Percentiles rank a stretch among this genome's conserved stretches.
Conservation (phyloP, 2,888 invertebrate genomes). For the Hofmannophila pseudospretella region DNA sequence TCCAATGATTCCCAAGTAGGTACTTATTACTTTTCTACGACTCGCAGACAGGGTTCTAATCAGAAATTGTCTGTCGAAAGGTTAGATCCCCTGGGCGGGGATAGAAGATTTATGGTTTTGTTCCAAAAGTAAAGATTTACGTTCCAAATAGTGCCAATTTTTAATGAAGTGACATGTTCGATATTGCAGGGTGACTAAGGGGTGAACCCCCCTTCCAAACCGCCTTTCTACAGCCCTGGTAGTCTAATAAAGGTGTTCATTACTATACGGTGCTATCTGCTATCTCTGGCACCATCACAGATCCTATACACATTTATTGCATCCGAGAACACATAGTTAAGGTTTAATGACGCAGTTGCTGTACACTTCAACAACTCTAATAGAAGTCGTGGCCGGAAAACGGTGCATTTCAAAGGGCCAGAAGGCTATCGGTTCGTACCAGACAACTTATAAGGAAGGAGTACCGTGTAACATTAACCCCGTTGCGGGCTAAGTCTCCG, state of each 20-base stretch:
- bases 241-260: conserved; percentile 14
- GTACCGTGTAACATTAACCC: conserved; percentile 51
- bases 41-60: too few species aligned
- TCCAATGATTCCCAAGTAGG: conserved; percentile 6
- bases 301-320: not conserved
- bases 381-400: conserved; percentile 15
- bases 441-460: conserved; percentile 39
- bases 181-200: too few species aligned
- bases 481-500: conserved; percentile 37
- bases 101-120: too few species aligned
- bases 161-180: too few species aligned
- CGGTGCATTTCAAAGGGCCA: conserved; percentile 41
- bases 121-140: too few species aligned
- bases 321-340: not conserved
- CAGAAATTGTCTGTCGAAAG: too few species aligned
- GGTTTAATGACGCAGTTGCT: not conserved
- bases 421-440: conserved; percentile 30
- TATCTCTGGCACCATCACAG: conserved; percentile 11
- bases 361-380: not conserved
- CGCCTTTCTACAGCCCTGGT: conserved; percentile 9
- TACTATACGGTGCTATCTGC: too few species aligned
- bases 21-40: too few species aligned
- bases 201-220: too few species aligned
- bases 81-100: too few species aligned
- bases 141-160: too few species aligned